These are phyloP conservation scores for Coptodon rendalli DNA, from an alignment of 2,113 vertebrate genomes.

Conservation along the genomic window DNA sequence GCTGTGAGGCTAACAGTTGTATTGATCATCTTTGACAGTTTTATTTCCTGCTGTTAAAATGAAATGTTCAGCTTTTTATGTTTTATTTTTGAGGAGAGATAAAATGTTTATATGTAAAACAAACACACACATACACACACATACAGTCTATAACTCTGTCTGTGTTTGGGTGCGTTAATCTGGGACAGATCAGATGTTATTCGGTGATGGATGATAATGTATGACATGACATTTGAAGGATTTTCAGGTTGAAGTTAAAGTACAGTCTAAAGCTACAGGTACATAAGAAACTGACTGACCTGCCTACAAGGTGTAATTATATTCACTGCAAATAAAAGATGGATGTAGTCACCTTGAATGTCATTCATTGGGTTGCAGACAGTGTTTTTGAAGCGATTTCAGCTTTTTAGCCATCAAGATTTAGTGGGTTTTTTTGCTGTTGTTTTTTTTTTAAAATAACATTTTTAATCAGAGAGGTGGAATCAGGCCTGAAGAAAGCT, in stretches of 20 bases:
- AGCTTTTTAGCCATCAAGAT: not conserved
- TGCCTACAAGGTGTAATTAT: not conserved
- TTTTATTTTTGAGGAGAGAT: not conserved
- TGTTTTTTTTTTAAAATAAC: not conserved
- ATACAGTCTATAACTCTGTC: not conserved
- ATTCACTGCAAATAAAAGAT: not conserved
- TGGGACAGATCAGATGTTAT: not conserved
- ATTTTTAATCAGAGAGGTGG: not conserved
- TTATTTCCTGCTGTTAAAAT: not conserved
- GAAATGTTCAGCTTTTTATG: not conserved
- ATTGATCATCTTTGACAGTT: not conserved
- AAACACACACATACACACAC: not conserved
- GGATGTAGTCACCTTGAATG: not conserved
- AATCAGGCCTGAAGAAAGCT: not conserved
- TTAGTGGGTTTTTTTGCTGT: not conserved
- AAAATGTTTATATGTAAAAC: not conserved
- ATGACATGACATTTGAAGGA: not conserved
- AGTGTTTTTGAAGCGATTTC: not conserved
- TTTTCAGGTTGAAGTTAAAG: not conserved
- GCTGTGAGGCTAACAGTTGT: not conserved
- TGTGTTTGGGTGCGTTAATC: not conserved
- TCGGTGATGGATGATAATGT: accelerated
- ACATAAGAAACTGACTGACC: not conserved
- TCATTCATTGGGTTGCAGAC: not conserved
- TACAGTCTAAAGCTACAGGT: not conserved